Conservation (phyloP, 2,113 vertebrate species). For the Crotalus horridus region DNA sequence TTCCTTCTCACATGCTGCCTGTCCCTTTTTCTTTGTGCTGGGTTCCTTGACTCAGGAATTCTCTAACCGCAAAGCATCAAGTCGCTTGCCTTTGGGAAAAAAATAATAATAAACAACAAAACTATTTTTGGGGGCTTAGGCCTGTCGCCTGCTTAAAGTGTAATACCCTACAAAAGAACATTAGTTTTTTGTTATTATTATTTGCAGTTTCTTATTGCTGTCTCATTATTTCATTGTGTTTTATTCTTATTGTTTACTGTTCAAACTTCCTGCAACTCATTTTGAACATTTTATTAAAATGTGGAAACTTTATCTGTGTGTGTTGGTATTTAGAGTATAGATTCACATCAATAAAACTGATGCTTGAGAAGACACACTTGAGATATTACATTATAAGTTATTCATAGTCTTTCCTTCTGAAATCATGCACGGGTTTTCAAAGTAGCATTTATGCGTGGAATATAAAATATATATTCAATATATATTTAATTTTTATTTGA, state of each 20-base stretch:
- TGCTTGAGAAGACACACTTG: neutral
- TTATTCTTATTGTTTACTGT: neutral
- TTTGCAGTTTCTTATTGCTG: neutral
- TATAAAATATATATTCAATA: neutral
- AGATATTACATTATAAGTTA: neutral
- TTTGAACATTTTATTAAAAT: neutral
- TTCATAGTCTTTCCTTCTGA: neutral
- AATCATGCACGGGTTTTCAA: neutral
- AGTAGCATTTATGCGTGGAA: neutral
- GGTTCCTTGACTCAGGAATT: neutral
- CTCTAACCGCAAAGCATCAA: neutral
- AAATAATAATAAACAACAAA: neutral
- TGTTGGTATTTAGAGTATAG: neutral
- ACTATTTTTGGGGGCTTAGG: neutral
- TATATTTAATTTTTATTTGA: neutral
- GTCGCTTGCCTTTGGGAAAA: neutral
- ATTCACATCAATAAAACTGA: neutral
- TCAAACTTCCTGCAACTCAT: neutral
- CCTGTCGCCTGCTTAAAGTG: neutral
- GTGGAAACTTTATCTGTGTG: neutral
- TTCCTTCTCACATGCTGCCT: neutral
- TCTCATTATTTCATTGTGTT: neutral
- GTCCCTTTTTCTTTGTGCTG: neutral
- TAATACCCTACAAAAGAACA: neutral
- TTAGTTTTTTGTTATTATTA: neutral